Evolutionary conservation across 1,140 invertebrate species (phyloP), one percentile per base, ranked within the genome.

Genomic region (Polypedilum pembai): DNA sequence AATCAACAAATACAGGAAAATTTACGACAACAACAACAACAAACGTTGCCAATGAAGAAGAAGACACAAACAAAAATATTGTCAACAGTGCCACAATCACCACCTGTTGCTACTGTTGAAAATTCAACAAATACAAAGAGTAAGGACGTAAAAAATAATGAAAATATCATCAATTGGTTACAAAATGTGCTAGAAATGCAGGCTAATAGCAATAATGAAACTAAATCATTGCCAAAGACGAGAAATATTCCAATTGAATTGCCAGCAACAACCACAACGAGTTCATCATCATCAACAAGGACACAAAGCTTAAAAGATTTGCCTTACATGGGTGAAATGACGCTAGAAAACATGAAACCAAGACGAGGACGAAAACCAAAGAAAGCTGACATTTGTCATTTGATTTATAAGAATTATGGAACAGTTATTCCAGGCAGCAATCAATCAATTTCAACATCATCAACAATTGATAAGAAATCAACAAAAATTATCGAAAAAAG

Each of bases 341-440:
- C 92, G 0, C 80, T 94, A 75, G 92, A 94, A 79, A 92, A 94
- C 80, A 91, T 90, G 10, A 91, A 93, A 77, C 92, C 92, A 0
- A 82, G 92, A 40, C 85, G 93, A 76, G 92, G 93, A 0, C 83
- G 93, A 10, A 95, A 95, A 77, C 93, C 93, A 0, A 94, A 94
- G 78, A 94, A 94, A 78, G 92, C 92, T 0, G 93, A 95, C 79
- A 94, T 94, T 76, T 94, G 92, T 77, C 92, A 94, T 78, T 82
- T 95, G n/a, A 94, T 94, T 77, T 94, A 94, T 79, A 94, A 94
- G 77, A 94, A 94, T 79, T 94, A 94, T 78, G 93, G 92, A 0
- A 94, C 91, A 0, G 91, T 93, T n/a, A 86, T 92, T 21, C 90
- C 90, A 75, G 18, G 75, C 75, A 74, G 75, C 69, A 74, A 74